phyloP scores from a whole-genome alignment of 1,140 invertebrate genomes.

The Musca vetustissima region DNA sequence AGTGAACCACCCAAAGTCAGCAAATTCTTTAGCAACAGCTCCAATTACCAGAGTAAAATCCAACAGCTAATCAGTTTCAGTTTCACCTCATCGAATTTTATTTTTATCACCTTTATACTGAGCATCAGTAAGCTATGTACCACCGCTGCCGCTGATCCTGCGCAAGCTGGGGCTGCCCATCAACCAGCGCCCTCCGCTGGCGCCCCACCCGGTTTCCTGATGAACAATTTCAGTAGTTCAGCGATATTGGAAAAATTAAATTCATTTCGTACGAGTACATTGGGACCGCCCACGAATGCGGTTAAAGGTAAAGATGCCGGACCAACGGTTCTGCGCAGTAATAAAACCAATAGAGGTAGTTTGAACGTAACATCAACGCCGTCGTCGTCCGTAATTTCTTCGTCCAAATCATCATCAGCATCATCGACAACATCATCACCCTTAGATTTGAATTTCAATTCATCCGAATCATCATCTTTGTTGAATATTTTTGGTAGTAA shows the following conservation, averaged over 20 bases:
- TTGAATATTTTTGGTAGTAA: conserved; percentile 26
- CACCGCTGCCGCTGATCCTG: conserved; percentile 33
- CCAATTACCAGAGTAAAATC: conserved; percentile 42
- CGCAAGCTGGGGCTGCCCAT: conserved; percentile 33
- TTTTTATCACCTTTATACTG: conserved; percentile 49
- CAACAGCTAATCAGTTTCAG: conserved; percentile 50
- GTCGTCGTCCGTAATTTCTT: not conserved
- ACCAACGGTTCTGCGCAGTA: conserved; percentile 8
- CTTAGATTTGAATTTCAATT: not conserved
- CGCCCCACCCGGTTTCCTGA: conserved; percentile 36
- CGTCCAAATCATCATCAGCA: not conserved
- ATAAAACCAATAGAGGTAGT: not conserved
- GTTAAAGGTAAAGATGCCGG: conserved; percentile 19
- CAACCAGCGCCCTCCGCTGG: conserved; percentile 35
- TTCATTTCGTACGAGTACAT: conserved; percentile 36
- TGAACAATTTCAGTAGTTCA: conserved; percentile 40
- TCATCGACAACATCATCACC: conserved; percentile 7
- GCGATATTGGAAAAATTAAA: conserved; percentile 39
- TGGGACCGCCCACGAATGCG: conserved; percentile 33
- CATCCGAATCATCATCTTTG: not conserved
- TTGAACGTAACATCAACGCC: not conserved
- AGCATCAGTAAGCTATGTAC: conserved; percentile 48
- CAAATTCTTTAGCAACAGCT: conserved; percentile 39
- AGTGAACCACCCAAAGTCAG: conserved; percentile 28
- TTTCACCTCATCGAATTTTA: conserved; percentile 46